Conservation (phyloP, 2,113 vertebrate species). For the Morone chrysops region DNA sequence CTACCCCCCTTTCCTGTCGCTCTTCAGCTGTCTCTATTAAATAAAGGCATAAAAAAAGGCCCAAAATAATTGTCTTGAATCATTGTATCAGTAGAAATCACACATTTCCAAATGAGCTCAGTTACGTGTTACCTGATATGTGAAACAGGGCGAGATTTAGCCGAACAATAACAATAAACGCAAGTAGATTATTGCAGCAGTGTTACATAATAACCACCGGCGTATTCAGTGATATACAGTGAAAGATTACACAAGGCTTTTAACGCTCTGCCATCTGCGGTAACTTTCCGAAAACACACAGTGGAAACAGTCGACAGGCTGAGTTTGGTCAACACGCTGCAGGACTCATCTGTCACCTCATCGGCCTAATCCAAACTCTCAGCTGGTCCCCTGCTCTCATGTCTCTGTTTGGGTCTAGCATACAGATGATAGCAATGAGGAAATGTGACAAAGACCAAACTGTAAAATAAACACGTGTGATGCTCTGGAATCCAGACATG, state of each 20-base stretch:
- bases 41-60: too few relatives aligned
- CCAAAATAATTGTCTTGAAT: neutral
- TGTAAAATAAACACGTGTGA: constrained; percentile 22
- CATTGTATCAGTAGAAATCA: constrained; percentile 12
- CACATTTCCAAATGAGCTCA: constrained; percentile 7
- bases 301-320: constrained; percentile 39
- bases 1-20: too few relatives aligned
- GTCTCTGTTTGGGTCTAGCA: constrained; percentile 7
- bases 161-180: constrained; percentile 9
- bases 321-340: constrained; percentile 32
- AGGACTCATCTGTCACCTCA: constrained; percentile 31
- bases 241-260: constrained; percentile 25
- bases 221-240: constrained; percentile 4
- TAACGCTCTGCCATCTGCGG: constrained; percentile 25
- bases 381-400: neutral
- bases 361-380: constrained; percentile 35
- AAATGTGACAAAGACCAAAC: constrained; percentile 21
- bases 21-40: too few relatives aligned
- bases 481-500: constrained; percentile 38
- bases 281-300: constrained; percentile 28
- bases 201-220: constrained; percentile 60
- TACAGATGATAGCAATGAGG: neutral
- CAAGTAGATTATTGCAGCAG: constrained; percentile 26
- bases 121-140: neutral
- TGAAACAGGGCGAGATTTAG: constrained; percentile 13